Evolutionary conservation across 2,113 vertebrate genomes (phyloP).

Genomic region (Brevimyrus niger): DNA sequence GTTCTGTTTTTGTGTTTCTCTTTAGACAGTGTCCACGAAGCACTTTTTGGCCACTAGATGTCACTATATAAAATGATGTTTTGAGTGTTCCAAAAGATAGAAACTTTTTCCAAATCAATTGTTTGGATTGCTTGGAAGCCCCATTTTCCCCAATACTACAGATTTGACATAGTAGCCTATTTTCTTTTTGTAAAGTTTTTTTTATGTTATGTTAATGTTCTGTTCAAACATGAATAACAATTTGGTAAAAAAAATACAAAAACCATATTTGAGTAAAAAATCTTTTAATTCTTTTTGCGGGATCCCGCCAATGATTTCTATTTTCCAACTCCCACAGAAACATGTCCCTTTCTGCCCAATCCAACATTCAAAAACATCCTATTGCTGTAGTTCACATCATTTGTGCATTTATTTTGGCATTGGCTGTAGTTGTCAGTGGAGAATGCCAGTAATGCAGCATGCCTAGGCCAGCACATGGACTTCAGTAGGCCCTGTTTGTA

Average conservation of each 20-base stretch:
- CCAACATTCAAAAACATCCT: neutral
- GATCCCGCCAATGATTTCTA: neutral
- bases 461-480: neutral
- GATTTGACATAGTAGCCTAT: neutral
- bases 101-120: neutral
- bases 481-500: slow-evolving; percentile 5
- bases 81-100: neutral
- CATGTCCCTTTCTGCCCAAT: neutral
- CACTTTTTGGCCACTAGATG: neutral
- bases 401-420: neutral
- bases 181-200: neutral
- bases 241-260: neutral
- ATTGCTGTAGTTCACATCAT: neutral
- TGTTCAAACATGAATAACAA: neutral
- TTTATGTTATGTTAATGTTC: neutral
- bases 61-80: neutral
- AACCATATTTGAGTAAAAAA: neutral
- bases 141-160: neutral
- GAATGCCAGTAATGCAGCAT: neutral
- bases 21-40: neutral
- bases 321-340: neutral
- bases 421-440: neutral
- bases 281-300: neutral
- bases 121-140: neutral
- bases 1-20: neutral